Percentiles rank a stretch among this genome's conserved stretches.
Conservation (phyloP, 2,797 vertebrate genomes). For the Pseudomugil tenellus region DNA sequence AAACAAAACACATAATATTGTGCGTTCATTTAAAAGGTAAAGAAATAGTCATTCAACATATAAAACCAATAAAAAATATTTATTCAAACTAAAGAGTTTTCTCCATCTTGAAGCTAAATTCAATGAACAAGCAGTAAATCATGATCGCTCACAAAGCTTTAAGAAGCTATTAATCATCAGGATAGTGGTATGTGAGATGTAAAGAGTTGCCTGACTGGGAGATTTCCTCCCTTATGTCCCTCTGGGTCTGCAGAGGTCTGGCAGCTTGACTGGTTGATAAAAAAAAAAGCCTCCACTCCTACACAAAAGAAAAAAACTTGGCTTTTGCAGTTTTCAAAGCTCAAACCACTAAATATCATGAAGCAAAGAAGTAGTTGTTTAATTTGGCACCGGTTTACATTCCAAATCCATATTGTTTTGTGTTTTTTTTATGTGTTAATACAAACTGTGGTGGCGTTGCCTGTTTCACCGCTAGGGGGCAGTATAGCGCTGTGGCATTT, state of each 20-base stretch:
- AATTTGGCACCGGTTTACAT: background rate
- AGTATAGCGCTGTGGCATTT: slow-evolving; percentile 49
- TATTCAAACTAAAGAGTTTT: background rate
- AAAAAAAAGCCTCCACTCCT: slow-evolving; percentile 29
- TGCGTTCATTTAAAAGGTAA: background rate
- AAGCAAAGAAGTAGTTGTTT: background rate
- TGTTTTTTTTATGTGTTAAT: background rate
- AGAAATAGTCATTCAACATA: background rate
- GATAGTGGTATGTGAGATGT: slow-evolving; percentile 6
- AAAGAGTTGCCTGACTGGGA: background rate
- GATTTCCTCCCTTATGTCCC: slow-evolving; percentile 4
- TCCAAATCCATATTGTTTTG: background rate
- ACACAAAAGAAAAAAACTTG: background rate
- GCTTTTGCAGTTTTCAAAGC: slow-evolving; percentile 2
- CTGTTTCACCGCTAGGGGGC: slow-evolving; percentile 65
- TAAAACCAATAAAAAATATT: background rate
- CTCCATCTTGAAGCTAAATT: background rate
- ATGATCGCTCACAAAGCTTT: slow-evolving; percentile 4
- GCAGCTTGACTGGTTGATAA: slow-evolving; percentile 32
- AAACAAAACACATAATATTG: slow-evolving; percentile 22
- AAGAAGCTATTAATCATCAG: background rate
- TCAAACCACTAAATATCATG: background rate
- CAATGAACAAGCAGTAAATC: slow-evolving; percentile 5
- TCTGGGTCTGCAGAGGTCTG: slow-evolving; percentile 37
- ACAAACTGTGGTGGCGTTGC: background rate